Conservation (phyloP, 2,888 invertebrate species). For the Melieria picta region DNA sequence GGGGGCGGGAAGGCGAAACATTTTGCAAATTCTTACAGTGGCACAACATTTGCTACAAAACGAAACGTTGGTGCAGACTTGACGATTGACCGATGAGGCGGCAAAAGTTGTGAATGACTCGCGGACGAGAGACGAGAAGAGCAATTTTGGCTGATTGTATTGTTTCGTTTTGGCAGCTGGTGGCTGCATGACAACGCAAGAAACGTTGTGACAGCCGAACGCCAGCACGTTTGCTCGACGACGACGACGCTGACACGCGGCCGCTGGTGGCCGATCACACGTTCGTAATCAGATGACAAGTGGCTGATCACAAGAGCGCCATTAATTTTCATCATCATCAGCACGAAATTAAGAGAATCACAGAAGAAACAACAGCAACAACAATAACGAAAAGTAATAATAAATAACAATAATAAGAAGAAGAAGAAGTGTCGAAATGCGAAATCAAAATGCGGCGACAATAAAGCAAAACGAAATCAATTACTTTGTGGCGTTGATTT, state of each 20-base stretch:
- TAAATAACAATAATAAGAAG: slow-evolving; percentile 48
- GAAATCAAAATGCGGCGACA: background rate
- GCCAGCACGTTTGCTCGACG: background rate
- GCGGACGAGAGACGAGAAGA: too few relatives aligned
- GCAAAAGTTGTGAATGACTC: too few relatives aligned
- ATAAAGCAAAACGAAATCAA: background rate
- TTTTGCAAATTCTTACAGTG: too few relatives aligned
- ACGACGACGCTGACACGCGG: background rate
- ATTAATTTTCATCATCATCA: slow-evolving; percentile 52
- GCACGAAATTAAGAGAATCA: slow-evolving; percentile 6
- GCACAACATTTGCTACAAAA: too few relatives aligned
- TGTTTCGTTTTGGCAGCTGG: too few relatives aligned
- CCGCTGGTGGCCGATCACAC: slow-evolving; percentile 18
- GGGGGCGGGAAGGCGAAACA: too few relatives aligned
- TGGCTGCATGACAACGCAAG: background rate
- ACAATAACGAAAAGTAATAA: slow-evolving; percentile 11
- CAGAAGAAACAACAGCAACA: slow-evolving; percentile 4
- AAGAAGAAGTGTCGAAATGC: slow-evolving; percentile 12
- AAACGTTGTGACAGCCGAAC: background rate
- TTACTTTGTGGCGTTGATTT: slow-evolving; percentile 2
- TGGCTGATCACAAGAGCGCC: slow-evolving; percentile 49
- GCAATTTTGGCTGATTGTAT: too few relatives aligned
- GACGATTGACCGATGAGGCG: too few relatives aligned
- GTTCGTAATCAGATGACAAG: background rate
- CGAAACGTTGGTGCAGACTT: too few relatives aligned